Base-by-base conservation (phyloP, 2,797 vertebrate species). In the Acipenser oxyrinchus region DNA sequence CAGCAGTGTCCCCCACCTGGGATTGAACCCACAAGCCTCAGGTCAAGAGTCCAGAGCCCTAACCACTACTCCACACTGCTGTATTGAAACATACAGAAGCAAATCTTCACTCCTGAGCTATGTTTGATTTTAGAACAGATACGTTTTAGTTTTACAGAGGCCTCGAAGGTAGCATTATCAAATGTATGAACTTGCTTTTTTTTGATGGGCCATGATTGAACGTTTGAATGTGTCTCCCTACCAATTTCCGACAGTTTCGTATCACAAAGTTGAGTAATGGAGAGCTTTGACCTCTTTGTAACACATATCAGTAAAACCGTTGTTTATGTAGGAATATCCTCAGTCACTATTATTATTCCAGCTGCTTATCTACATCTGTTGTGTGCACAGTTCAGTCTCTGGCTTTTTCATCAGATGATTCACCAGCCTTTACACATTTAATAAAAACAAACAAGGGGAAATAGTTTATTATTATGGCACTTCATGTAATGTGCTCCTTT, bases 361-460 rank as follows among this genome's bases (percentile, higher is more conserved):
- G 78, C 78, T 86, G 74, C 73, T 75, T 78, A 60, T 72, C 60
- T 66, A 12, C 10, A 18, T 68, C 78, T 73, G 72, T 78, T 79
- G 51, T 78, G 69, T 69, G 10, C 65, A 70, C 62, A 82, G 66
- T 73, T 81, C 73, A 78, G 23, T 69, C 50, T 65, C 52, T 68
- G 62, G 37, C 48, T 37, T 65, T 70, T 72, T 72, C 66, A 71
- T 65, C 69, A 60, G 37, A 49, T 49, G 48, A 13, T 67, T 37
- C n/a, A 10, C 10, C 62, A 51, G 69, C 55, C 63, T 49, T 62
- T 69, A 63, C 62, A 70, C 70, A 72, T 66, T 63, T 65, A 69
- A 83, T 85, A 75, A 84, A 76, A 86, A 87, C 75, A 86, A 85
- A 84, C 81, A 81, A 79, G 74, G 73, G 81, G 83, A 87, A 84